Percentiles rank a stretch among this genome's conserved stretches.
Evolutionary conservation across 2,113 vertebrate genomes (phyloP).

Genomic region (Stigmatopora argus): DNA sequence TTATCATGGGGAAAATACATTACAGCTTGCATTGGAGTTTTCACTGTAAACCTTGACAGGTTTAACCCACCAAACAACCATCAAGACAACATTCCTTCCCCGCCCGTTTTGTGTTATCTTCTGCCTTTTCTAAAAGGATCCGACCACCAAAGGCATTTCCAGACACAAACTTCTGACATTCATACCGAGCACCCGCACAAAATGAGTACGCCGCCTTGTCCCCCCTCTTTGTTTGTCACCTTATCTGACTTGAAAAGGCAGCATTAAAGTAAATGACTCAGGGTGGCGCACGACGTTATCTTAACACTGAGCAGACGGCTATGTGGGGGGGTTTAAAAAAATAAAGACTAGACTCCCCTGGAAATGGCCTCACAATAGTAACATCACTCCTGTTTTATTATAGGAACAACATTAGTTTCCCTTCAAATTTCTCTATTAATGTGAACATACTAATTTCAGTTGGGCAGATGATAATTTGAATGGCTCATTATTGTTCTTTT

Average conservation of each 20-base stretch:
- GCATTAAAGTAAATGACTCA: slow-evolving; percentile 84
- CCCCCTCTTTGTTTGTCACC: slow-evolving; percentile 73
- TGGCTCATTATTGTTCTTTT: background rate
- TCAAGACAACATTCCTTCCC: background rate
- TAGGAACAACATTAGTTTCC: background rate
- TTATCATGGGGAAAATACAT: background rate
- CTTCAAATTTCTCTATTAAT: background rate
- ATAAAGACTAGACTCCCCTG: background rate
- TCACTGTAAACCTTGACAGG: too few relatives aligned
- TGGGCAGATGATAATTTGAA: background rate
- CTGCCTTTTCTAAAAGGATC: slow-evolving; percentile 12
- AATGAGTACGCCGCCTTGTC: slow-evolving; percentile 25
- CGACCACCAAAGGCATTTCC: slow-evolving; percentile 44
- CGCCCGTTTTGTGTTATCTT: background rate
- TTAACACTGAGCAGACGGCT: slow-evolving; percentile 29
- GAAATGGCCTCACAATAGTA: background rate
- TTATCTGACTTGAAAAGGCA: slow-evolving; percentile 79
- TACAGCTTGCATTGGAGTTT: background rate
- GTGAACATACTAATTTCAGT: background rate
- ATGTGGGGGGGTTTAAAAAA: background rate
- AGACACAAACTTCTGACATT: slow-evolving; percentile 23
- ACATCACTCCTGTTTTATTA: background rate
- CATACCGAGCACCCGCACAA: slow-evolving; percentile 26
- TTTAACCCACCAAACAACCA: background rate
- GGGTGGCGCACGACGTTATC: slow-evolving; percentile 51